phyloP scores from a whole-genome alignment of 30 jellyfish, hydroid and myxozoan genomes.

The Aurelia aurita complex sp. Pacific region DNA sequence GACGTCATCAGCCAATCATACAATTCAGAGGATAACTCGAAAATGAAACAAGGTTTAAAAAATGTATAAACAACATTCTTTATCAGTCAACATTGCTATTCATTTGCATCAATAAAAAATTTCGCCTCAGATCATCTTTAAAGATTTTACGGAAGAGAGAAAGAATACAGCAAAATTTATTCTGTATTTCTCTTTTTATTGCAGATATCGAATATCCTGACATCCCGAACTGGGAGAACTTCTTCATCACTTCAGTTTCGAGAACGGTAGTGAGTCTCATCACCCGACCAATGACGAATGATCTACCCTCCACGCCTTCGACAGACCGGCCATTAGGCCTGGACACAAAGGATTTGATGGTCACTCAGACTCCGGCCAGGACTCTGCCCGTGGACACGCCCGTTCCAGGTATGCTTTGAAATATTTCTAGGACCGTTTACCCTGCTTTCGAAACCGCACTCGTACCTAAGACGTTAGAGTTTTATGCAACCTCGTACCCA shows the following conservation, averaged over 20 bases:
- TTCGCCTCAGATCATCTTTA: too few species aligned
- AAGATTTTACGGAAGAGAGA: too few species aligned
- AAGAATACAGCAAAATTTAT: too few species aligned
- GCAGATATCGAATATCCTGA: constrained; percentile 51
- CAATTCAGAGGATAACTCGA: too few species aligned
- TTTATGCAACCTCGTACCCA: too few species aligned
- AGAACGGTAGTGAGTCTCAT: constrained; percentile 68
- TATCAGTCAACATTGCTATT: too few species aligned
- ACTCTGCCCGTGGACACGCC: constrained; percentile 22
- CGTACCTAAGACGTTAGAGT: too few species aligned
- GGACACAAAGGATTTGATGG: constrained; percentile 34
- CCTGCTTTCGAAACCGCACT: not conserved
- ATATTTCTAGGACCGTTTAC: not conserved
- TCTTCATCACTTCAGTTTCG: constrained; percentile 54
- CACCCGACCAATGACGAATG: constrained; percentile 30
- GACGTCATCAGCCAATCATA: too few species aligned
- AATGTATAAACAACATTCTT: too few species aligned
- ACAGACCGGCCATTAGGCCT: constrained; percentile 15
- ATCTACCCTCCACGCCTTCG: not conserved
- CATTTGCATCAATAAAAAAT: too few species aligned
- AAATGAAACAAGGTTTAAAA: too few species aligned
- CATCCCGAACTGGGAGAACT: constrained; percentile 76
- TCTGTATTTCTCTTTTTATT: not conserved
- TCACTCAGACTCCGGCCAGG: constrained; percentile 54
- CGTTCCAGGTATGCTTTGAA: constrained; percentile 1